Percentiles rank a stretch among this genome's conserved stretches.
phyloP scores from a whole-genome alignment of 2,113 vertebrate genomes.

The Callipepla californica region DNA sequence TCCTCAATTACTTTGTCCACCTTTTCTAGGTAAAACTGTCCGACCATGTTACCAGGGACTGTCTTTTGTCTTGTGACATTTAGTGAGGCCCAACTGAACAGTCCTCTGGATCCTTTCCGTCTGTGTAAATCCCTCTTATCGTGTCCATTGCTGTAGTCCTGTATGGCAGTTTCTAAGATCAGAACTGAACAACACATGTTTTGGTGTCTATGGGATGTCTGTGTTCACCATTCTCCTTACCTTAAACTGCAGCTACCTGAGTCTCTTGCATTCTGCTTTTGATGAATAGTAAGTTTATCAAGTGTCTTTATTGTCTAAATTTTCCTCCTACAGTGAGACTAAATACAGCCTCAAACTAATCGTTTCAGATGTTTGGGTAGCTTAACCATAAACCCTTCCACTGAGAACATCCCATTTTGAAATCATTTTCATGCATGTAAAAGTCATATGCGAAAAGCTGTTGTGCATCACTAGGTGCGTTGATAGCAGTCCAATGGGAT shows the following conservation, averaged over 20 bases:
- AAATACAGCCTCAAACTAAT: not conserved
- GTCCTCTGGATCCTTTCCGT: not conserved
- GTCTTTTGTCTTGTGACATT: not conserved
- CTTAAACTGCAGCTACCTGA: not conserved
- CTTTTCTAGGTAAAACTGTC: not conserved
- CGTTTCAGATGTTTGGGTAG: not conserved
- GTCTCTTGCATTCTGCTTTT: not conserved
- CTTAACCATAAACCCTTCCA: not conserved
- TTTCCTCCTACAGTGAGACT: not conserved
- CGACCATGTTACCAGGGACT: not conserved
- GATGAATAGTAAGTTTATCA: not conserved
- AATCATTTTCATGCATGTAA: not conserved
- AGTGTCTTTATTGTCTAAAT: not conserved
- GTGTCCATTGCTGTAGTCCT: not conserved
- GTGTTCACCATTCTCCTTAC: not conserved
- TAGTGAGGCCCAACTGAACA: not conserved
- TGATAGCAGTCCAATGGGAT: not conserved
- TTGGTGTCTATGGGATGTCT: not conserved
- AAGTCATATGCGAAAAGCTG: not conserved
- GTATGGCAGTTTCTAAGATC: not conserved
- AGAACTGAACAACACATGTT: not conserved
- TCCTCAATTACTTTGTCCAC: not conserved
- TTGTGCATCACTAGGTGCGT: rapidly evolving
- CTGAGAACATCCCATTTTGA: not conserved
- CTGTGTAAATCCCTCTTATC: not conserved